phyloP scores from a whole-genome alignment of 2,888 invertebrate species.

The Belgica antarctica region DNA sequence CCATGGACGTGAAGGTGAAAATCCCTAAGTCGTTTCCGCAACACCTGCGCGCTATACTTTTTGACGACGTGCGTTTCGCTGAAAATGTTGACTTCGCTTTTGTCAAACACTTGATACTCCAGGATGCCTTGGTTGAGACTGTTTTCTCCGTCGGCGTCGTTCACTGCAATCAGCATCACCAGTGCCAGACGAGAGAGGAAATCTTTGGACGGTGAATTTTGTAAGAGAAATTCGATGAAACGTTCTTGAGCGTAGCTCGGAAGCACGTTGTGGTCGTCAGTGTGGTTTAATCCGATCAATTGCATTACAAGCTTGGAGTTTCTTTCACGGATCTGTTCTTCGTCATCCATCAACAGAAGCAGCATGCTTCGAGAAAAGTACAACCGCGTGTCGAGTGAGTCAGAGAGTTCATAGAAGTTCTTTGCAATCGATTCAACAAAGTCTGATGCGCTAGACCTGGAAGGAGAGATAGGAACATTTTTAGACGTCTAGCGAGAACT shows the following conservation, averaged over 20 bases:
- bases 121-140: slow-evolving; percentile 47
- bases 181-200: background rate
- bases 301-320: slow-evolving; percentile 3
- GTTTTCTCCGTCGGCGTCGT: slow-evolving; percentile 48
- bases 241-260: slow-evolving; percentile 9
- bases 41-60: background rate
- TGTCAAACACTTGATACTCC: slow-evolving; percentile 50
- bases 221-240: slow-evolving; percentile 1
- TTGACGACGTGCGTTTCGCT: slow-evolving; percentile 49
- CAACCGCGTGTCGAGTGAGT: background rate
- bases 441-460: background rate
- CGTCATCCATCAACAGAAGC: slow-evolving; percentile 39
- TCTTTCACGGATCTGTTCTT: background rate
- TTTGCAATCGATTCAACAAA: background rate
- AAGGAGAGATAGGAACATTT: background rate
- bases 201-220: background rate
- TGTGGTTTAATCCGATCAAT: background rate
- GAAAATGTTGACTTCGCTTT: slow-evolving; percentile 51
- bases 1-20: too few species aligned
- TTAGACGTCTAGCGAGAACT: too few species aligned
- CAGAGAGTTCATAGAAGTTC: background rate
- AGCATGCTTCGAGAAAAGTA: background rate
- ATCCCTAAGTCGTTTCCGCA: background rate
- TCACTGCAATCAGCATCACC: slow-evolving; percentile 50
- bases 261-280: background rate